Base-by-base conservation (phyloP, 2,888 invertebrate genomes). In the Andrena minutula region DNA sequence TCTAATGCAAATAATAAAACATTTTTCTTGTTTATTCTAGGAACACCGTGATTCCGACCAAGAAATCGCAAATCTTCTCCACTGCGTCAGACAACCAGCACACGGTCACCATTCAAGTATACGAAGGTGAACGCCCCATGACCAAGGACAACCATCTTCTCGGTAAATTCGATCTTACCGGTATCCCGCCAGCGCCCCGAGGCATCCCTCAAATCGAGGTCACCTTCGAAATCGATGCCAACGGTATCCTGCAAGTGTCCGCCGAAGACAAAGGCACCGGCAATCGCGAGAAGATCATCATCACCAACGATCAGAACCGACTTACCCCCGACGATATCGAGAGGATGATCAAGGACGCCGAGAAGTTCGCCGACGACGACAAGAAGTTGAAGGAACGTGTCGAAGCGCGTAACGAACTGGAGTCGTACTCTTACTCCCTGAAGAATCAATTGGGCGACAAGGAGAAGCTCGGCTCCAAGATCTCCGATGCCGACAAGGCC, bases 221-320 rank as follows among this genome's bases (percentile, higher is more conserved):
- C 7, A 98, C 98, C 0, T 98, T 98, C 91, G 98, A 98, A 94
- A 98, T 98, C 90, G 98, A 98, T 92, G 98, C 98, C 83, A 98
- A 98, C 94, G 98, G 98, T 94, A 98, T 98, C 92, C 95, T 98
- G 77, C 98, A 98, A 96, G 99, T 99, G 78, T 98, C 99, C 35
- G 99, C 99, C 26, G 99, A 99, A 94, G 99, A 99, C 94, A 99
- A 99, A 95, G 99, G 99, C 82, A 99, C 99, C 61, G 99, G 99
- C 78, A 99, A 99, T 95, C 97, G 99, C 92, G 99, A 99, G 93
- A 99, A 99, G 95, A 99, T 99, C 92, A 98, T 99, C 82, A 99
- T 99, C 94, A 99, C 99, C 89, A 99, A 99, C 93, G 99, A 99
- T 92, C 99, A 99, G 94, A 99, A 99, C 94, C 96, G 99, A 86